Evolutionary conservation across 2,113 vertebrate species (phyloP).

Genomic region (Tenrec ecaudatus): DNA sequence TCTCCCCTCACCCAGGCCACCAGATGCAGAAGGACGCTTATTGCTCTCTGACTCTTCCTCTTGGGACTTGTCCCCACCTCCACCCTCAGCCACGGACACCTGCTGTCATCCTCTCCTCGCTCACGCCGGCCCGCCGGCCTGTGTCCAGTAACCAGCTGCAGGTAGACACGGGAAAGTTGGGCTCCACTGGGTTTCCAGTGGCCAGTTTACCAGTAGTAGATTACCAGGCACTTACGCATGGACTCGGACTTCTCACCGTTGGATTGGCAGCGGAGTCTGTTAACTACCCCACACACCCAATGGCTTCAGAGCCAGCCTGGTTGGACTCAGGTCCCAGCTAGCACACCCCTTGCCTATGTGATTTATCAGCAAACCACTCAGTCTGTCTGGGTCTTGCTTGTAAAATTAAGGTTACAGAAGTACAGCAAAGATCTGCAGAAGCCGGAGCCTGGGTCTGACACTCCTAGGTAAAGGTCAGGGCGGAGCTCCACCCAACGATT

Average conservation of each 20-base stretch:
- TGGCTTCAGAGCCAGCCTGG: background rate
- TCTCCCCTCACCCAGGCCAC: background rate
- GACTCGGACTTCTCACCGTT: background rate
- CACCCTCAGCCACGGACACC: background rate
- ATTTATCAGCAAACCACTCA: background rate
- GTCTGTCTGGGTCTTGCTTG: background rate
- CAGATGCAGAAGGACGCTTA: rapidly evolving
- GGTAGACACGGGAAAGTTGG: background rate
- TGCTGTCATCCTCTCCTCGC: background rate
- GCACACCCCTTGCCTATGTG: background rate
- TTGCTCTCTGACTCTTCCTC: background rate
- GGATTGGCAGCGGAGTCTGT: background rate
- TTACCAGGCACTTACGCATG: background rate
- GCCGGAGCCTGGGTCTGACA: background rate
- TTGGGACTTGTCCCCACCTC: background rate
- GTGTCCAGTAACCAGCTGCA: background rate
- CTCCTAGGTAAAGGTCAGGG: too few species aligned
- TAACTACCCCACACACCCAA: background rate
- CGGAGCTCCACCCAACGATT: too few species aligned
- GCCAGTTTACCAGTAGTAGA: background rate
- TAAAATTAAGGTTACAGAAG: background rate
- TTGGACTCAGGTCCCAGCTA: background rate
- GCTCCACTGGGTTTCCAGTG: background rate
- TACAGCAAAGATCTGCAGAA: background rate
- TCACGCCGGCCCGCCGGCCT: background rate